phyloP scores from a whole-genome alignment of 2,113 vertebrate species.

The Donacobius atricapilla region DNA sequence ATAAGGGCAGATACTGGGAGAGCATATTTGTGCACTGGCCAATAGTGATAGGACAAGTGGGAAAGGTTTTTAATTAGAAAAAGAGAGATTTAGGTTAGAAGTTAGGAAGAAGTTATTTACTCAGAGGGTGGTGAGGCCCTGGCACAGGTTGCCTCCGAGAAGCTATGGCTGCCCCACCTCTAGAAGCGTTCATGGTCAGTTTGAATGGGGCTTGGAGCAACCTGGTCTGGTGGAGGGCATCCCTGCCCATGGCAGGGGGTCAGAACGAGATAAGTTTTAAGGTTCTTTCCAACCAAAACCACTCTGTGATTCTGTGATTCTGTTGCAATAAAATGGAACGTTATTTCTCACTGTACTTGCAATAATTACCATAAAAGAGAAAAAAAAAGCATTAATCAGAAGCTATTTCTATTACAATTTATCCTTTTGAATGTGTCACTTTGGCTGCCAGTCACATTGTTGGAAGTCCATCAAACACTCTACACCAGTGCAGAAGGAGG shows the following conservation, averaged over 20 bases:
- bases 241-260: neutral
- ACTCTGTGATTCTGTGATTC: neutral
- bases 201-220: neutral
- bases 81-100: neutral
- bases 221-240: neutral
- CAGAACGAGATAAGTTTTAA: neutral
- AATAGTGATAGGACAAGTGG: neutral
- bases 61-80: neutral
- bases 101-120: neutral
- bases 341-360: neutral
- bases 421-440: neutral
- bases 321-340: neutral
- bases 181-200: accelerated
- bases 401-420: neutral
- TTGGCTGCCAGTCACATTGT: neutral
- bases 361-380: neutral
- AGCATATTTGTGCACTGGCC: neutral
- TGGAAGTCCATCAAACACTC: neutral
- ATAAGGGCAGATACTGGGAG: neutral
- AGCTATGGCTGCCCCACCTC: neutral
- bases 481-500: neutral
- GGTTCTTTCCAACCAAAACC: neutral
- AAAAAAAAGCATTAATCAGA: neutral
- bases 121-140: neutral
- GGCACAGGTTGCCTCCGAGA: neutral